These are phyloP conservation scores for Polydesmus complanatus DNA, from an alignment of 2,888 invertebrate genomes.

Conservation along the genomic window DNA sequence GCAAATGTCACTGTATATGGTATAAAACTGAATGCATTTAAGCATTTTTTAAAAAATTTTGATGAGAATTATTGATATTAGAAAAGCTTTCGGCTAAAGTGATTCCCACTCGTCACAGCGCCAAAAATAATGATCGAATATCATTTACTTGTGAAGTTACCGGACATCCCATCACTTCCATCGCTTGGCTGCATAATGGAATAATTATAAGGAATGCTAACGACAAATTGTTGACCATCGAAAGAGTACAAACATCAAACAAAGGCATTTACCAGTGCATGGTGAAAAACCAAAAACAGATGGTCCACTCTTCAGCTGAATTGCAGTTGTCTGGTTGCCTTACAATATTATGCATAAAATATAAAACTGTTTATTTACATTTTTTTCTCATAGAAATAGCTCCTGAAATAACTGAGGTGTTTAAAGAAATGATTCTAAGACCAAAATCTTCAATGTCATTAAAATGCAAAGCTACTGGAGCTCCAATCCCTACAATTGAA, in stretches of 20 bases:
- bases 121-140: neutral
- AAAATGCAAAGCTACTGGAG: neutral
- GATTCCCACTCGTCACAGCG: neutral
- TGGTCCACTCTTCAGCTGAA: neutral
- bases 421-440: neutral
- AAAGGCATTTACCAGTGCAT: slow-evolving; percentile 1
- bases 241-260: neutral
- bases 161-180: neutral
- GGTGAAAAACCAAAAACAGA: neutral
- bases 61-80: too few species aligned
- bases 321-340: neutral
- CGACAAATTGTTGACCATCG: neutral
- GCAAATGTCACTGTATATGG: neutral
- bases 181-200: neutral
- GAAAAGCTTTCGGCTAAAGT: neutral
- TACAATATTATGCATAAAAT: neutral
- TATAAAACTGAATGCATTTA: neutral
- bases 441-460: neutral
- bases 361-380: neutral
- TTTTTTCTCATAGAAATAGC: neutral
- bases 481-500: neutral
- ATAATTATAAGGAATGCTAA: neutral
- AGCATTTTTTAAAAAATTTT: neutral
- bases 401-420: neutral
- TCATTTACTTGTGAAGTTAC: neutral